A percentile compares a stretch with the other conserved stretches of the same genome.
Conservation (phyloP, 37 sponge, comb jelly and placozoan species). For the Bolinopsis microptera region DNA sequence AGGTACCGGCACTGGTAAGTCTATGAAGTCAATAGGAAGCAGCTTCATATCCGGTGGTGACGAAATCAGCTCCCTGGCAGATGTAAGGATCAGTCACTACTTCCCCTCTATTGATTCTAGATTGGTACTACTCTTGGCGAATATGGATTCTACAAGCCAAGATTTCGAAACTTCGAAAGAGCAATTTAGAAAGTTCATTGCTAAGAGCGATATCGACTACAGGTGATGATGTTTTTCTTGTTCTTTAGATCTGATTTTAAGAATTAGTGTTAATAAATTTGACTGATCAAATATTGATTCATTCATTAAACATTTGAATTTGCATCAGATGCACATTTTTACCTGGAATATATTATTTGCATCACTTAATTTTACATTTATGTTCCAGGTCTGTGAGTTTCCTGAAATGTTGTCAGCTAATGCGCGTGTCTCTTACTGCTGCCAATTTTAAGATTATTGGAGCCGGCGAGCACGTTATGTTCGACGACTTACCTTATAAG, state of each 20-base stretch:
- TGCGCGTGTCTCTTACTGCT: neutral
- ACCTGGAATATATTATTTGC: too few relatives aligned
- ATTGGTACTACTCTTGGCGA: neutral
- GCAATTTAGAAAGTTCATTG: constrained; percentile 29
- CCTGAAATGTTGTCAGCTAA: constrained; percentile 35
- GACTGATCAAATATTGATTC: too few relatives aligned
- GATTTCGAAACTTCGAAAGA: neutral
- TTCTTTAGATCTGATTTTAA: too few relatives aligned
- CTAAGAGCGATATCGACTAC: neutral
- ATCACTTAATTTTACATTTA: too few relatives aligned
- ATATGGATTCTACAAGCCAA: neutral
- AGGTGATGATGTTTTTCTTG: neutral
- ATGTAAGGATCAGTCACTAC: neutral
- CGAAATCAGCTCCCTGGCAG: neutral
- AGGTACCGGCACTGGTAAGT: neutral
- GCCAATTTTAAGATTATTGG: constrained; percentile 6
- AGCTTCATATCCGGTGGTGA: constrained; percentile 27
- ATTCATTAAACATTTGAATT: too few relatives aligned
- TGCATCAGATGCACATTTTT: too few relatives aligned
- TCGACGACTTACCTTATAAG: neutral
- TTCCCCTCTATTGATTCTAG: neutral
- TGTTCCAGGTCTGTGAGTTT: neutral
- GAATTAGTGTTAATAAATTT: too few relatives aligned
- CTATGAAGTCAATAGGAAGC: neutral
- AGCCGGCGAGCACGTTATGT: constrained; percentile 33